Evolutionary conservation across 2,113 vertebrate genomes (phyloP).

Genomic region (Tragulus kanchil): DNA sequence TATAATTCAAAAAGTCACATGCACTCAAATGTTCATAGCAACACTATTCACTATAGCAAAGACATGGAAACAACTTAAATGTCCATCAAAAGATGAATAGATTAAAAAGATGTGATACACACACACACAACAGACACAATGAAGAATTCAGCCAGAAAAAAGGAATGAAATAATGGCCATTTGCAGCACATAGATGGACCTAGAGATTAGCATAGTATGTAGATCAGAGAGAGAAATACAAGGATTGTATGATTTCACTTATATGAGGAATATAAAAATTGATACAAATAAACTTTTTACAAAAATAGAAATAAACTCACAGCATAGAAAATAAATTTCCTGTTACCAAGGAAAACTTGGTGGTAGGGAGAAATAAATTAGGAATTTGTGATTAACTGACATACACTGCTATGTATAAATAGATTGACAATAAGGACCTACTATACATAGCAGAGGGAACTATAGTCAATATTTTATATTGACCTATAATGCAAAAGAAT

Average conservation of each 20-base stretch:
- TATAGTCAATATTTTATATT: neutral
- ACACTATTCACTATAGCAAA: neutral
- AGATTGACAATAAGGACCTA: neutral
- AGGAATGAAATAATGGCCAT: neutral
- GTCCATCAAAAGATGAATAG: neutral
- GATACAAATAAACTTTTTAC: neutral
- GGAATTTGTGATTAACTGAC: neutral
- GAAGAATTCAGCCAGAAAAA: neutral
- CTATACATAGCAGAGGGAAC: neutral
- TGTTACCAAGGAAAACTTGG: neutral
- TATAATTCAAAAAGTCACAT: neutral
- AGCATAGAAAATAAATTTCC: neutral
- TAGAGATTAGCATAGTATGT: neutral
- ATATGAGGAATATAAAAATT: neutral
- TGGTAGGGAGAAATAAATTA: neutral
- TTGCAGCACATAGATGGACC: neutral
- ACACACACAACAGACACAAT: neutral
- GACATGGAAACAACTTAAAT: neutral
- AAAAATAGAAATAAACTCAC: neutral
- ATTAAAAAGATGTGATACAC: neutral
- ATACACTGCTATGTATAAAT: neutral
- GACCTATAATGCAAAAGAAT: neutral
- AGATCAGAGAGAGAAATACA: neutral
- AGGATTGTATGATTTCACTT: neutral
- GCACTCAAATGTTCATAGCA: neutral